Conservation (phyloP, 2,113 vertebrate genomes). For the Callopanchax toddi region DNA sequence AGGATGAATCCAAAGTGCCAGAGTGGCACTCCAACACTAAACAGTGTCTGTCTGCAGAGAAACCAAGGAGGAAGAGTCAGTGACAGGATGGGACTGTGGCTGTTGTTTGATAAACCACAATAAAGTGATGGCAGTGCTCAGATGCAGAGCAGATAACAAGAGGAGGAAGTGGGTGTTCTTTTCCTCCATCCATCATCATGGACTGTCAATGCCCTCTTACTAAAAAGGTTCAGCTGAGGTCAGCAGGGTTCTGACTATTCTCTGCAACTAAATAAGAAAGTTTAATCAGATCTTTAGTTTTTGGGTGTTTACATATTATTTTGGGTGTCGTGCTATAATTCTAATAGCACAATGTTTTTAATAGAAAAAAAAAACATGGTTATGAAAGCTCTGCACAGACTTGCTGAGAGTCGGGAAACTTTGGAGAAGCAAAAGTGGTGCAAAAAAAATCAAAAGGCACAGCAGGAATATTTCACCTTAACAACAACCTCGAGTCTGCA, state of each 20-base stretch:
- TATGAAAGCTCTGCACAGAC: slow-evolving; percentile 1
- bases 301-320: no score
- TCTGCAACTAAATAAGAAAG: no score
- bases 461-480: no score
- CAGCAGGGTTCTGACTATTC: slow-evolving; percentile 3
- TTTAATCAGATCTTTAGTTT: no score
- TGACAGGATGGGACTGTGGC: slow-evolving; percentile 2
- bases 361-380: no score
- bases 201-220: slow-evolving; percentile 2
- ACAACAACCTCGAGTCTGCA: no score
- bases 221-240: slow-evolving; percentile 63
- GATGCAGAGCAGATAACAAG: slow-evolving; percentile 30
- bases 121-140: slow-evolving; percentile 43
- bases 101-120: slow-evolving; percentile 47
- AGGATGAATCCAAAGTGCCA: slow-evolving; percentile 30
- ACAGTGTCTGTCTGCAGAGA: slow-evolving; percentile 25
- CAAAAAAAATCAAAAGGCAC: neutral
- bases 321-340: no score
- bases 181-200: slow-evolving; percentile 26
- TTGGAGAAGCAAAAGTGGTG: no score
- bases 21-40: slow-evolving; percentile 19
- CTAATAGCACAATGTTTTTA: no score
- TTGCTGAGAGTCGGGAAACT: slow-evolving; percentile 35
- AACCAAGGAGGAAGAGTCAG: slow-evolving; percentile 19
- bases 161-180: slow-evolving; percentile 35